Base-by-base conservation (phyloP, 2,888 invertebrate species). In the Drosophila meridiana region DNA sequence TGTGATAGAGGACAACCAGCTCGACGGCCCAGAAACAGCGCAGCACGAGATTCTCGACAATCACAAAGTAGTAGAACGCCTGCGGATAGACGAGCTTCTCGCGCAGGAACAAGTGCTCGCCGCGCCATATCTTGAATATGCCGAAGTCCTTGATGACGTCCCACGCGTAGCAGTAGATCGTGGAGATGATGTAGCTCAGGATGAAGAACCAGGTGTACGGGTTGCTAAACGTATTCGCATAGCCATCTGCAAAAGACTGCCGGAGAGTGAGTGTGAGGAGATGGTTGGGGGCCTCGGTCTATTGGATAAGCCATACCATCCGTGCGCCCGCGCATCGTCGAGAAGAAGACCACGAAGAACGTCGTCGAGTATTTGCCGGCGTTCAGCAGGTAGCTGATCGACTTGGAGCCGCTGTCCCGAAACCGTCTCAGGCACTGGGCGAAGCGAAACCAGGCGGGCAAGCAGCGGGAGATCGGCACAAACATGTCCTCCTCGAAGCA, bases 131-230 rank as follows among this genome's bases (percentile, higher is more conserved):
- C 90, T 98, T 97, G 88, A 99, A 96, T 61, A 99, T 94, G 0
- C 99, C 98, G 98, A 99, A 99, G 94, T 99, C 99, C 96, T 98
- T 97, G 93, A 97, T 96, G 38, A 99, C 96, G 93, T 99, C 99
- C 99, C 99, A 99, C 6, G 97, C 95, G 92, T 98, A 98, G 0
- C 99, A 98, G 93, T 99, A 99, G 64, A 97, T 94, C 0, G 99
- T 98, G 67, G 97, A 98, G 13, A 98, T 93, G 20, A 98, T 91
- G 87, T 96, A 96, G 67, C 96, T 95, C 14, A 95, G 94, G 69
- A 99, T 95, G 97, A 98, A 99, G 57, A 97, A 93, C 94, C 97
- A 97, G 62, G 97, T 95, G 93, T 95, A 98, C 40, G 97, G 97
- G 92, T 96, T 97, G 82, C 95, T 95, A 91, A 95, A 95, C 1